phyloP scores from a whole-genome alignment of 2,797 vertebrate species.

The Chloroceryle amazona region DNA sequence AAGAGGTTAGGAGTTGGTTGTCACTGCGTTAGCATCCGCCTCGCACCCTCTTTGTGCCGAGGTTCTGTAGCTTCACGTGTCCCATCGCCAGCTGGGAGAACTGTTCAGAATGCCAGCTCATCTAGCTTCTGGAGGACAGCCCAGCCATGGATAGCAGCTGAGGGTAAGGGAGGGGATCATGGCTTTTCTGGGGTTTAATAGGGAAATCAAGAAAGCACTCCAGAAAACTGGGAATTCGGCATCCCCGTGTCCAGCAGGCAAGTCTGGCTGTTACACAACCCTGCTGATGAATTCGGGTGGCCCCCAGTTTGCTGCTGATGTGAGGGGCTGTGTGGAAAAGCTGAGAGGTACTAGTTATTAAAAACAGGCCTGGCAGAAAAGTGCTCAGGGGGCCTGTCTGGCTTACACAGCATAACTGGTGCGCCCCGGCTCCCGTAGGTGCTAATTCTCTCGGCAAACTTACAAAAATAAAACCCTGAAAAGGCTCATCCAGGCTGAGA shows the following conservation, averaged over 20 bases:
- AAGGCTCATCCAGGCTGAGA: slow-evolving; percentile 65
- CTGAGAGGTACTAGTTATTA: neutral
- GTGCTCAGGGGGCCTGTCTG: slow-evolving; percentile 17
- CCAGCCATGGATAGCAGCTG: neutral
- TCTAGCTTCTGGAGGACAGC: neutral
- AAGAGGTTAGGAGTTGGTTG: neutral
- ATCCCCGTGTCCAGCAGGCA: neutral
- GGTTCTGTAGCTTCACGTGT: neutral
- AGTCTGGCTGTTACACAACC: neutral
- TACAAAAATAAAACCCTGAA: slow-evolving; percentile 68
- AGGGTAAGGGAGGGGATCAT: fast-evolving
- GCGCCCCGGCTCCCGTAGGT: slow-evolving; percentile 4
- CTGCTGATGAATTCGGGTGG: neutral
- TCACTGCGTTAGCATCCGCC: neutral
- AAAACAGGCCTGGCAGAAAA: neutral
- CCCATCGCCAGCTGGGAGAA: neutral
- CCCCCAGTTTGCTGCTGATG: neutral
- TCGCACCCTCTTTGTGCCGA: neutral
- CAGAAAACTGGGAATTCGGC: neutral
- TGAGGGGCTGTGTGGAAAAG: slow-evolving; percentile 13
- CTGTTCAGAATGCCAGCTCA: neutral
- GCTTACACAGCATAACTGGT: neutral
- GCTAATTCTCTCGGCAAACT: slow-evolving; percentile 74
- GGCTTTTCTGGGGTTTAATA: neutral
- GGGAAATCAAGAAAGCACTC: neutral